These are phyloP conservation scores for Astropecten irregularis DNA, from an alignment of 53 echinoderm and acorn worm genomes.

Conservation along the genomic window DNA sequence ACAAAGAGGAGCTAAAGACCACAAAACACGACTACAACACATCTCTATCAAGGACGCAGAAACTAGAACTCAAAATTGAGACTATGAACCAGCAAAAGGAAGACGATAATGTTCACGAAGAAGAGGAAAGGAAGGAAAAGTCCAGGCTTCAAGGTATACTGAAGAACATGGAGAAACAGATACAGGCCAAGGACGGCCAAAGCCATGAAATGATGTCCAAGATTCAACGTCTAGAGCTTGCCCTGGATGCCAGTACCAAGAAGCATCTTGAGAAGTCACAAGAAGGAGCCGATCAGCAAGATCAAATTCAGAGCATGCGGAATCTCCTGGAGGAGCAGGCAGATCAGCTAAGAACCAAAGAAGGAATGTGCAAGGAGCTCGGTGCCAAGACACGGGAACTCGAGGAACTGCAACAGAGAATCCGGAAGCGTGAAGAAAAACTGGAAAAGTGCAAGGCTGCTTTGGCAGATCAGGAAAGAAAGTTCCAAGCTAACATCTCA, in stretches of 20 bases:
- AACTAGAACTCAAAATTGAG: background rate
- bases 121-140: slow-evolving; percentile 7
- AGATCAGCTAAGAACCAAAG: background rate
- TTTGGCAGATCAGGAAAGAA: background rate
- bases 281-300: slow-evolving; percentile 4
- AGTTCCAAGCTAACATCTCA: background rate
- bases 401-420: background rate
- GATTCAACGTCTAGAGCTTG: slow-evolving; percentile 36
- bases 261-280: slow-evolving; percentile 10
- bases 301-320: slow-evolving; percentile 5
- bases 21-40: slow-evolving; percentile 5
- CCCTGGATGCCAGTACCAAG: background rate
- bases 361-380: slow-evolving; percentile 1
- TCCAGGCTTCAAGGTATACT: slow-evolving; percentile 16
- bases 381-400: background rate
- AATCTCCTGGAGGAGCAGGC: slow-evolving; percentile 20
- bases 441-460: background rate
- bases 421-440: background rate
- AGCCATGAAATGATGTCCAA: background rate
- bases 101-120: background rate
- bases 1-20: background rate
- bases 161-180: background rate
- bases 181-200: background rate
- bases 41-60: background rate
- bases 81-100: background rate